Percentiles rank a stretch among this genome's conserved stretches.
Evolutionary conservation across 2,797 vertebrate genomes (phyloP).

Genomic region (Hoplostethus mediterraneus): DNA sequence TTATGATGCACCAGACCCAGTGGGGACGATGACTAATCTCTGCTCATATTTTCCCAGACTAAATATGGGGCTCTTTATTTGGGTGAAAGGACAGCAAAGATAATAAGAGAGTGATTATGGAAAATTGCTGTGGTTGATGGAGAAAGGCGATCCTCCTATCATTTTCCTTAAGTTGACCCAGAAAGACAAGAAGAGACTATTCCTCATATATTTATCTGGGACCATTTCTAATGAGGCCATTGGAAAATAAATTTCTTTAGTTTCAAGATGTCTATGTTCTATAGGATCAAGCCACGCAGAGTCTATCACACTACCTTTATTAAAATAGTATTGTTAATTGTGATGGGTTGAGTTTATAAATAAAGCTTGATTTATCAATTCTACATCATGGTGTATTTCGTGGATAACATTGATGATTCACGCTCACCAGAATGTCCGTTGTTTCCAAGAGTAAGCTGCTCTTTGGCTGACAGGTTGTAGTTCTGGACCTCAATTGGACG

Average conservation of each 20-base stretch:
- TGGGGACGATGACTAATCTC: slow-evolving; percentile 52
- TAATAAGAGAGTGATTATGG: slow-evolving; percentile 80
- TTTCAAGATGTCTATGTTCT: slow-evolving; percentile 2
- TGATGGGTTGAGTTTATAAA: not conserved
- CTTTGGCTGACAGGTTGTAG: slow-evolving; percentile 85
- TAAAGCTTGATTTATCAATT: not conserved
- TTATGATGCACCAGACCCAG: slow-evolving; percentile 29
- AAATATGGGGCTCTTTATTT: slow-evolving; percentile 62
- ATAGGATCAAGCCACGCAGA: not conserved
- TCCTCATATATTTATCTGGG: slow-evolving; percentile 24
- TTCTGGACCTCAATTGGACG: slow-evolving; percentile 88
- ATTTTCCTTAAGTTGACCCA: slow-evolving; percentile 71
- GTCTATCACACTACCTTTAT: not conserved
- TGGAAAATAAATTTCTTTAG: slow-evolving; percentile 17
- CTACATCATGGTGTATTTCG: slow-evolving; percentile 3
- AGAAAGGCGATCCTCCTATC: slow-evolving; percentile 67
- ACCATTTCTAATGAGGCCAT: slow-evolving; percentile 48
- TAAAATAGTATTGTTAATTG: slow-evolving; percentile 8
- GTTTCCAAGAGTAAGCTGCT: slow-evolving; percentile 90
- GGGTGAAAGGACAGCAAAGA: slow-evolving; percentile 52
- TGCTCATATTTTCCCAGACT: slow-evolving; percentile 64
- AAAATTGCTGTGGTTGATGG: slow-evolving; percentile 76
- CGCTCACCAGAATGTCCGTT: slow-evolving; percentile 94
- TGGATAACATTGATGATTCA: not conserved
- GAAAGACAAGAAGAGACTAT: slow-evolving; percentile 53